phyloP scores from a whole-genome alignment of 2,888 invertebrate genomes.

The Helicoverpa assulta region DNA sequence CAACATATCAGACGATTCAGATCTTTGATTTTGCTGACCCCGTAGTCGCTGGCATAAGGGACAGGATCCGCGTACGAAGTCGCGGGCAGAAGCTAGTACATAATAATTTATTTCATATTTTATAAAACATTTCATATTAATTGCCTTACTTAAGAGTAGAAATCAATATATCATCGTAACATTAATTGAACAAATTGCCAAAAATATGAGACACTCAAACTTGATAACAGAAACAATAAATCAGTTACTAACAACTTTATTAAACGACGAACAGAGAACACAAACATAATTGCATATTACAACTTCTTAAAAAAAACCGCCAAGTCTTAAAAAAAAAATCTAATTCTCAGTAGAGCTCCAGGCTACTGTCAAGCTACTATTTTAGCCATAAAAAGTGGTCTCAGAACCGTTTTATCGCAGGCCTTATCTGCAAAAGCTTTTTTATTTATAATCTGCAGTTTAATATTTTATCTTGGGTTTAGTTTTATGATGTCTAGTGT shows the following conservation, averaged over 20 bases:
- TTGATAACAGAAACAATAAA: constrained; percentile 34
- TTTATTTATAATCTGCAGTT: constrained; percentile 21
- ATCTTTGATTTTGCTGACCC: too few relatives aligned
- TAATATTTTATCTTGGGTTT: constrained; percentile 41
- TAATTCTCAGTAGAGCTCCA: constrained; percentile 32
- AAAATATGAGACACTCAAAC: constrained; percentile 4
- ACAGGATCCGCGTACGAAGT: too few relatives aligned
- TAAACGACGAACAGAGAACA: constrained; percentile 20
- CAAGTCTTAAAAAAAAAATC: constrained; percentile 25
- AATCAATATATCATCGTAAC: constrained; percentile 10
- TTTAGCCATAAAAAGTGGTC: constrained; percentile 53
- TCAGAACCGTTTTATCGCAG: constrained; percentile 44
- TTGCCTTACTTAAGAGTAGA: too few relatives aligned
- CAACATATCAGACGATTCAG: too few relatives aligned
- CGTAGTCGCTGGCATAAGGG: too few relatives aligned
- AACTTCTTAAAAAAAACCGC: constrained; percentile 24
- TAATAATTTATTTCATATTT: too few relatives aligned
- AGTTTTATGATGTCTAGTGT: constrained; percentile 54
- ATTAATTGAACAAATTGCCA: constrained; percentile 11
- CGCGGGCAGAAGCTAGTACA: too few relatives aligned
- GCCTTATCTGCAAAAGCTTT: constrained; percentile 47
- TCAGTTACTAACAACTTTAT: constrained; percentile 37
- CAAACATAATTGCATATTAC: constrained; percentile 34
- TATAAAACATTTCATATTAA: not conserved
- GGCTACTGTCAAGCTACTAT: constrained; percentile 58